phyloP scores from a whole-genome alignment of 2,888 invertebrate genomes.

The Conomelus anceps region DNA sequence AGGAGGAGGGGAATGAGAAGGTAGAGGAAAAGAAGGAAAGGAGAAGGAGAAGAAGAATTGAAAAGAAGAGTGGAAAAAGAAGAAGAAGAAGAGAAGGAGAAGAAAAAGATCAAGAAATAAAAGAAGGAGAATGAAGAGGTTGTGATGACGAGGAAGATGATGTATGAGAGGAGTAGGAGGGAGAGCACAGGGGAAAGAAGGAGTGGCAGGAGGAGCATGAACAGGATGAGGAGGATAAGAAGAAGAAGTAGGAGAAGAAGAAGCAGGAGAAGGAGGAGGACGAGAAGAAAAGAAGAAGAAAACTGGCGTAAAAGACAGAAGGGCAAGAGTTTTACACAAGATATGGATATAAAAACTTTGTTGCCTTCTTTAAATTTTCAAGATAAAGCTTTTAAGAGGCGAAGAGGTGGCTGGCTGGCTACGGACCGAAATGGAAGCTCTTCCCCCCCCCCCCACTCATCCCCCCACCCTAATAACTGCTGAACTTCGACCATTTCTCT shows the following conservation, averaged over 20 bases:
- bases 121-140: too few relatives aligned
- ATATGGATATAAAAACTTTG: conserved; percentile 11
- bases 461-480: neutral
- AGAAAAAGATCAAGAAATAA: neutral
- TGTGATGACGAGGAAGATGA: too few relatives aligned
- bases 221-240: neutral
- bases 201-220: too few relatives aligned
- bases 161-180: neutral
- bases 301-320: neutral
- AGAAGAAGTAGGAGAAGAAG: neutral
- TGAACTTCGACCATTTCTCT: neutral
- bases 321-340: neutral
- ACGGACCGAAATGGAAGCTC: neutral
- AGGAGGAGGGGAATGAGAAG: too few relatives aligned
- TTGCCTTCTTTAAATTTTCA: conserved; percentile 7
- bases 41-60: neutral
- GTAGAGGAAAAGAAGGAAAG: neutral
- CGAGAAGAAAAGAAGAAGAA: neutral
- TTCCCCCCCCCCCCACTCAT: neutral
- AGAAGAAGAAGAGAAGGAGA: neutral
- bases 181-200: neutral
- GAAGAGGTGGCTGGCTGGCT: neutral
- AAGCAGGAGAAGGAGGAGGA: neutral
- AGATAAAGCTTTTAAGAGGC: conserved; percentile 11
- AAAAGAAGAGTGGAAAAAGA: too few relatives aligned